A percentile compares a stretch with the other conserved stretches of the same genome.
These are phyloP conservation scores for Limnephilus marmoratus DNA, from an alignment of 2,888 invertebrate species.

Conservation along the genomic window DNA sequence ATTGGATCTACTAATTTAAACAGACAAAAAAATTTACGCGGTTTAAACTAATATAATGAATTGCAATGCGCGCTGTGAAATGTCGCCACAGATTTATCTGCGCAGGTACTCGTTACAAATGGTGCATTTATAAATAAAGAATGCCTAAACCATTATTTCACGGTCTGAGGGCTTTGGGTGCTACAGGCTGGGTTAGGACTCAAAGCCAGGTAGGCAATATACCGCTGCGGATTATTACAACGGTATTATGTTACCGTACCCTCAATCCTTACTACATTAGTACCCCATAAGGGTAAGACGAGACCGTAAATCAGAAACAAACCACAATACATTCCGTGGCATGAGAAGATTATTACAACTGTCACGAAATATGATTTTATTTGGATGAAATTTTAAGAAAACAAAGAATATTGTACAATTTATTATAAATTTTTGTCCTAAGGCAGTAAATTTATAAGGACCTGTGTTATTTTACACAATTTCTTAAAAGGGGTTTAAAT, in stretches of 20 bases:
- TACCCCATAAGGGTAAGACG: not conserved
- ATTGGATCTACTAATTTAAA: too few relatives aligned
- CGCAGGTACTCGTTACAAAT: not conserved
- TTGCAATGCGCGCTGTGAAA: not conserved
- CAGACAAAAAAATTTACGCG: too few relatives aligned
- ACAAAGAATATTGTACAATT: too few relatives aligned
- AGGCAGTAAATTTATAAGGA: too few relatives aligned
- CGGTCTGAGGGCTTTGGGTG: slow-evolving; percentile 26
- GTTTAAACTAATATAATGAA: too few relatives aligned
- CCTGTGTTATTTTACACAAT: too few relatives aligned
- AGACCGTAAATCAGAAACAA: not conserved
- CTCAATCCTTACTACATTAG: not conserved
- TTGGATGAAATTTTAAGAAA: too few relatives aligned
- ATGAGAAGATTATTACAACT: too few relatives aligned
- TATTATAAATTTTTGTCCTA: too few relatives aligned
- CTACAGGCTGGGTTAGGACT: not conserved
- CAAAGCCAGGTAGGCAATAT: slow-evolving; percentile 15
- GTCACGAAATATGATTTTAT: too few relatives aligned
- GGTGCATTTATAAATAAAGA: slow-evolving; percentile 12
- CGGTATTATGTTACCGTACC: slow-evolving; percentile 30
- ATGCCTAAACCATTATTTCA: slow-evolving; percentile 37
- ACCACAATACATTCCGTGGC: too few relatives aligned
- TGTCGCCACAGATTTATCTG: not conserved
- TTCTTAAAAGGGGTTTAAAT: too few relatives aligned
- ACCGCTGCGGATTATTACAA: slow-evolving; percentile 17